These are phyloP conservation scores for Dichetophora obliterata DNA, from an alignment of 2,888 invertebrate genomes.

Conservation along the genomic window DNA sequence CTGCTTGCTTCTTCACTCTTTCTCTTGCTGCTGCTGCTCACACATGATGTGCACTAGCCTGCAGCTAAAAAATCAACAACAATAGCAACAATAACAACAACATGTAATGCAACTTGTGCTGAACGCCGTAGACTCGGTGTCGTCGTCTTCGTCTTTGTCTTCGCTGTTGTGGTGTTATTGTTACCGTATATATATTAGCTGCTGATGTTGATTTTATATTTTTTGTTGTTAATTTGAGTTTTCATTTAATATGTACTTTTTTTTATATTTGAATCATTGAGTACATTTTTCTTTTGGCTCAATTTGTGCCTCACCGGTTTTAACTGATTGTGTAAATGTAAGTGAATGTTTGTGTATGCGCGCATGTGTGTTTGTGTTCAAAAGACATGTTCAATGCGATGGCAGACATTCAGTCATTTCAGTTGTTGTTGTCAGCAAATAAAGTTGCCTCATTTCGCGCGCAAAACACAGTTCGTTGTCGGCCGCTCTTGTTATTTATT, in stretches of 20 bases:
- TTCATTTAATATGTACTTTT: conserved; percentile 7
- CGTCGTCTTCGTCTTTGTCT: conserved; percentile 15
- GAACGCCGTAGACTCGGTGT: conserved; percentile 29
- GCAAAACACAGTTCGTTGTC: neutral
- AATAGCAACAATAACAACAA: conserved; percentile 12
- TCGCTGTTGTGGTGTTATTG: neutral
- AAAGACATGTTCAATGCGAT: neutral
- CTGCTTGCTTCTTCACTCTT: neutral
- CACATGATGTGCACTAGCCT: neutral
- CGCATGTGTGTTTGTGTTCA: neutral
- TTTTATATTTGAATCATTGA: neutral
- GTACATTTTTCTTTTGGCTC: neutral
- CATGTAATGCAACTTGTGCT: neutral
- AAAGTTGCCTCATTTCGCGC: neutral
- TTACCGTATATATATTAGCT: neutral
- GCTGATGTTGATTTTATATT: neutral
- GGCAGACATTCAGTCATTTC: conserved; percentile 33
- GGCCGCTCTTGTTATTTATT: neutral
- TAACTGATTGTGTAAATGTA: neutral
- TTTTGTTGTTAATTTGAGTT: conserved; percentile 21
- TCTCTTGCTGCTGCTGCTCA: neutral
- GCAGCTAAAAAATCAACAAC: neutral
- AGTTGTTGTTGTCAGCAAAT: conserved; percentile 11
- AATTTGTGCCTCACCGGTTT: neutral
- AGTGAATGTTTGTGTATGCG: neutral